Conservation (phyloP, 2,888 invertebrate genomes). For the Lasioglossum lativentre region DNA sequence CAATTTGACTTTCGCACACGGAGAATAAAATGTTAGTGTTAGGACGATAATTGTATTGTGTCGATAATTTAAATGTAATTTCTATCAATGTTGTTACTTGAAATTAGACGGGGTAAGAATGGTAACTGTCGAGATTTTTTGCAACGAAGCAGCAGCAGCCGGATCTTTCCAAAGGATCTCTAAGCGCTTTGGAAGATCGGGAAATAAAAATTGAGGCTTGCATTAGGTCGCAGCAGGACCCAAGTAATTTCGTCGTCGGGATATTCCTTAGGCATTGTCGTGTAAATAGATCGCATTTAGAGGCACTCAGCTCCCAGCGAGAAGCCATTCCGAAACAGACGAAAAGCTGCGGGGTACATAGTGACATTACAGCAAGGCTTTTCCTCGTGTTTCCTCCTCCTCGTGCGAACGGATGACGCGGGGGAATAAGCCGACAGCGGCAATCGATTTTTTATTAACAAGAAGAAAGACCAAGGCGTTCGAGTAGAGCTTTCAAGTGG, state of each 20-base stretch:
- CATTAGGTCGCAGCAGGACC: slow-evolving; percentile 63
- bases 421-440: slow-evolving; percentile 58
- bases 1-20: no score
- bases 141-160: neutral
- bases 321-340: slow-evolving; percentile 77
- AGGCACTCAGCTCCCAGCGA: slow-evolving; percentile 81
- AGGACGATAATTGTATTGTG: no score
- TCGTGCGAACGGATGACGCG: slow-evolving; percentile 38
- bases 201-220: slow-evolving; percentile 53
- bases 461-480: slow-evolving; percentile 42
- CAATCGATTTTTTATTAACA: slow-evolving; percentile 77
- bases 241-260: slow-evolving; percentile 60
- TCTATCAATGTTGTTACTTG: neutral
- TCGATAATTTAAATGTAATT: no score
- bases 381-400: slow-evolving; percentile 29
- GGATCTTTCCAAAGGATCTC: neutral
- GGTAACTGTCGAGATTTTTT: neutral
- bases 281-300: slow-evolving; percentile 79
- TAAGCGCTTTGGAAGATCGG: slow-evolving; percentile 5
- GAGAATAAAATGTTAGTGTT: no score
- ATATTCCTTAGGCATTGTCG: slow-evolving; percentile 71
- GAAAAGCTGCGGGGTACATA: slow-evolving; percentile 79
- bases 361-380: slow-evolving; percentile 66
- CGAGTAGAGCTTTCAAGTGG: slow-evolving; percentile 26
- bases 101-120: neutral